Percentiles rank a stretch among this genome's conserved stretches.
Evolutionary conservation across 2,113 vertebrate genomes (phyloP).

Genomic region (Pao palembangensis): DNA sequence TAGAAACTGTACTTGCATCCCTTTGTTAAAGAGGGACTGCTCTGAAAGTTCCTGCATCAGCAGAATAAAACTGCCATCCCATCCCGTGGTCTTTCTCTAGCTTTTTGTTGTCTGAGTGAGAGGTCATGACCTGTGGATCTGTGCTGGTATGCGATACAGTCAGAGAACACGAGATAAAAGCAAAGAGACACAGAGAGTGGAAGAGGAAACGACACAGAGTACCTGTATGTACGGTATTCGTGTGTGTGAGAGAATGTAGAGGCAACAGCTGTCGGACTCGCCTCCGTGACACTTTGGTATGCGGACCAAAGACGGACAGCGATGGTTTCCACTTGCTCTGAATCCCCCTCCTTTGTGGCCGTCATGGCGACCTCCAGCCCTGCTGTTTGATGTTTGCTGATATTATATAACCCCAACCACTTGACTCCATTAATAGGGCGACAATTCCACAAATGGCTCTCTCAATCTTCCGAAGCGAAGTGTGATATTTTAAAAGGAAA

Average conservation of each 20-base stretch:
- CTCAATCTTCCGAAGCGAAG: neutral
- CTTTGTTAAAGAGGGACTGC: slow-evolving; percentile 21
- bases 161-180: slow-evolving; percentile 16
- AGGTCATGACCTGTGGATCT: slow-evolving; percentile 42
- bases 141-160: slow-evolving; percentile 11
- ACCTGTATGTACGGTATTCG: neutral
- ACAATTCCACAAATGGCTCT: slow-evolving; percentile 9
- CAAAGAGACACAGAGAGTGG: neutral
- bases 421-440: slow-evolving; percentile 11
- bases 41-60: slow-evolving; percentile 47
- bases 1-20: slow-evolving; percentile 12
- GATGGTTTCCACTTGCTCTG: slow-evolving; percentile 41
- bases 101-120: slow-evolving; percentile 36
- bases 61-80: slow-evolving; percentile 46
- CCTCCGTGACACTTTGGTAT: slow-evolving; percentile 6
- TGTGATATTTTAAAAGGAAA: slow-evolving; percentile 9
- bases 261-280: neutral
- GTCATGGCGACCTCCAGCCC: neutral
- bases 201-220: neutral
- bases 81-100: slow-evolving; percentile 12
- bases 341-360: slow-evolving; percentile 16
- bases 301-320: neutral
- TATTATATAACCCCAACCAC: slow-evolving; percentile 22
- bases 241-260: slow-evolving; percentile 1
- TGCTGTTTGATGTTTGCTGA: slow-evolving; percentile 20